Evolutionary conservation across 2,113 vertebrate genomes (phyloP), one percentile per base, ranked within the genome.

Genomic region (Xenopus laevis): DNA sequence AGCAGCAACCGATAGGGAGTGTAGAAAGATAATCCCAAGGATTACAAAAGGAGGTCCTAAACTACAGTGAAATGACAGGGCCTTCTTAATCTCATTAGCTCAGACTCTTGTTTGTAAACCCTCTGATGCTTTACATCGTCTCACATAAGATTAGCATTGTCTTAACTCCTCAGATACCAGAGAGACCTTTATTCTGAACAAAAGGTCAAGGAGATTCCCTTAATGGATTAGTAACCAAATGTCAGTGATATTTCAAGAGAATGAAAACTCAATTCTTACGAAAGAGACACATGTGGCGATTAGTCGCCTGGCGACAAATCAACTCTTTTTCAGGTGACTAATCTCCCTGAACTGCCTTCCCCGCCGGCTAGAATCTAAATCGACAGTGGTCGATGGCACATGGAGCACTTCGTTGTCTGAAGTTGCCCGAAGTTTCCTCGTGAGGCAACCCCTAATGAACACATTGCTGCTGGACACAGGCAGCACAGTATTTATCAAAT

Each of bases 41-140:
- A 76, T 76, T 76, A 76, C 21, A 60, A 40, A 62, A 76, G 57
- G 66, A 69, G 65, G 58, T 62, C 59, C 58, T 52, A 55, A 69
- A 57, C 65, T 61, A 63, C n/a, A 47, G 73, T 75, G 73, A 69
- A 69, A 63, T 55, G 46, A 69, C 59, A 64, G 61, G 72, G 30
- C 66, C 47, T 61, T 18, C 33, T 20, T 76, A 76, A 76, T 68
- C 73, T 63, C 45, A 57, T 76, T 76, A 76, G 52, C 73, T 13
- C 13, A n/a, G 11, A 68, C 65, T 62, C 40, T 44, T 65, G 68
- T 55, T 53, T 55, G 16, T 27, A 55, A 55, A 9, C 53, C 10
- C 13, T 50, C 20, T 46, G 10, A 20, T 50, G 15, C 47, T 18
- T 15, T 21, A 1, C 15, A 47, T 46, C 18, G 9, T 60, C 58